Percentiles rank a stretch among this genome's conserved stretches.
Evolutionary conservation across 1,140 invertebrate species (phyloP).

Genomic region (Brachionus plicatilis): DNA sequence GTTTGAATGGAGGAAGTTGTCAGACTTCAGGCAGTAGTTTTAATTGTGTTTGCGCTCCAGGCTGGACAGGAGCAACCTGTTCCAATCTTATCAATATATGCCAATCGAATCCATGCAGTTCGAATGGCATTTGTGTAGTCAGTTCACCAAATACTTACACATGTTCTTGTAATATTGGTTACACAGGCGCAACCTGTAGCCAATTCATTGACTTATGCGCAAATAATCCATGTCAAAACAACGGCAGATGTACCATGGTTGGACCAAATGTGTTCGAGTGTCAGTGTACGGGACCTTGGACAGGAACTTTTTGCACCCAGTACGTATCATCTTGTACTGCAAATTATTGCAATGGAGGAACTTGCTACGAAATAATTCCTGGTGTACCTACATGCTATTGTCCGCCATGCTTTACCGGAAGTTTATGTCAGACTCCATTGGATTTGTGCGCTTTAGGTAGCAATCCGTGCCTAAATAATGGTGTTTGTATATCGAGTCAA

Average conservation of each 20-base stretch:
- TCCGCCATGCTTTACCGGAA: constrained; percentile 8
- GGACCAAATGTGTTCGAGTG: constrained; percentile 20
- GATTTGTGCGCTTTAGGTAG: neutral
- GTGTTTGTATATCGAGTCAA: constrained; percentile 27
- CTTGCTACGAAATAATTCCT: constrained; percentile 17
- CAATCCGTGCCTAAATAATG: constrained; percentile 39
- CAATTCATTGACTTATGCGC: constrained; percentile 67
- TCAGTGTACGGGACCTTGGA: neutral
- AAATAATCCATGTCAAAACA: constrained; percentile 31
- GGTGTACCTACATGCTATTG: constrained; percentile 28
- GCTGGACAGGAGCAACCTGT: constrained; percentile 47
- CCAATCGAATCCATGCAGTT: constrained; percentile 42
- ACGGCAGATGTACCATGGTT: constrained; percentile 16
- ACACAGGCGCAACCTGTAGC: constrained; percentile 85
- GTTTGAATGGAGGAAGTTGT: constrained; percentile 34
- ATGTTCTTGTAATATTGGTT: constrained; percentile 78
- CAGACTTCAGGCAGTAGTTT: neutral
- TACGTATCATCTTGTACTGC: constrained; percentile 34
- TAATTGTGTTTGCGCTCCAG: constrained; percentile 40
- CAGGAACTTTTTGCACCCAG: neutral
- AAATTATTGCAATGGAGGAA: constrained; percentile 40
- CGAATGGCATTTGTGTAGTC: constrained; percentile 17
- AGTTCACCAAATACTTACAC: constrained; percentile 59
- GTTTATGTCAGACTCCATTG: neutral
- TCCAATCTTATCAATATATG: constrained; percentile 66